Base-by-base conservation (phyloP, 1,140 invertebrate species). In the Plutomurus gul region DNA sequence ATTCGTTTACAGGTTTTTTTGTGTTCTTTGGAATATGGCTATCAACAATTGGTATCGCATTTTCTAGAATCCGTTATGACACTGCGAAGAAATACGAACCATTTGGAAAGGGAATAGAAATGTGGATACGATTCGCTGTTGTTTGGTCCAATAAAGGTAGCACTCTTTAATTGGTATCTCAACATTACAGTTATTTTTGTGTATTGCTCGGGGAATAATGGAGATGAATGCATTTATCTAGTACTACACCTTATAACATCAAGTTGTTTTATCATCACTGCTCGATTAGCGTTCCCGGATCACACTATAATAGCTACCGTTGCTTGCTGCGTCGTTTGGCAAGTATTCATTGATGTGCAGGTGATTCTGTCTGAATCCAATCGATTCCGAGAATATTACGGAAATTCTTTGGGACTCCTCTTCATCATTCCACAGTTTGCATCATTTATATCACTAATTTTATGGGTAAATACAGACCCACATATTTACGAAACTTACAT, bases 361-460 rank as follows among this genome's bases (percentile, higher is more conserved):
- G 36, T 82, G 0, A 3, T 82, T 2, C 16, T 79, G 0, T 79
- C n/a, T n/a, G n/a, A n/a, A n/a, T n/a, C n/a, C n/a, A n/a, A n/a
- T n/a, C 81, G 25, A n/a, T 65, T 18, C 5, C 22, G 39, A 49
- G 30, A n/a, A n/a, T 51, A 47, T 5, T 22, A 47, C 11, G 43
- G 16, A 10, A 71, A 77, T 30, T 20, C 70, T 0, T 18, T 70
- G 1, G 46, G 47, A 0, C n/a, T 80, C 1, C 81, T 83, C 40
- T 82, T 83, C 43, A 16, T 83, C 10, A 51, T 83, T 47, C 82
- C 82, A 16, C 82, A 83, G 20, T 82, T 80, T 39, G 27, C 56
- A 4, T 56, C 79, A 5, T 36, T 83, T 3, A 16, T 79, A 20
- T 30, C 47, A 1, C 76, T 82, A 20, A 82, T 83, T 33, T 3